phyloP scores from a whole-genome alignment of 2,888 invertebrate species.

The Marronus borbonicus region DNA sequence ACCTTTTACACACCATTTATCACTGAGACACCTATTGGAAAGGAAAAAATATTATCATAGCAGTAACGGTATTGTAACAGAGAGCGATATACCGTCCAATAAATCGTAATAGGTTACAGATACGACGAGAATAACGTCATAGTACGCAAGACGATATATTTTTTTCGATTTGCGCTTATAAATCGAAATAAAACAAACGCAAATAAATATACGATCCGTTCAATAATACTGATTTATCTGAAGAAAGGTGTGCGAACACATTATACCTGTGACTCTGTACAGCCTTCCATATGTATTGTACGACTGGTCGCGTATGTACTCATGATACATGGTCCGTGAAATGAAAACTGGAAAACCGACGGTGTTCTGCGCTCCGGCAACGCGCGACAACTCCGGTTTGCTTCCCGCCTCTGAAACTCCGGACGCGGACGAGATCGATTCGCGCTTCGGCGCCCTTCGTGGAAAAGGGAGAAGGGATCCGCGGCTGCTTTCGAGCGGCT shows the following conservation, averaged over 20 bases:
- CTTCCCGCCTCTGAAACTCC: conserved; percentile 45
- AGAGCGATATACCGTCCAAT: no score
- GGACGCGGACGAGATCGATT: conserved; percentile 44
- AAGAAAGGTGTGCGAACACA: conserved; percentile 16
- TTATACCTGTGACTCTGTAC: conserved; percentile 48
- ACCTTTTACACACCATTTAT: conserved; percentile 17
- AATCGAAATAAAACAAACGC: not conserved
- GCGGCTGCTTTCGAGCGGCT: not conserved
- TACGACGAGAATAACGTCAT: not conserved
- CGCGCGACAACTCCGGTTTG: conserved; percentile 46
- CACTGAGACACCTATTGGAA: not conserved
- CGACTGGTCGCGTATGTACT: conserved; percentile 43
- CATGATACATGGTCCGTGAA: conserved; percentile 48
- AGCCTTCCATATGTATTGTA: conserved; percentile 42
- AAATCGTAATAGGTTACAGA: conserved; percentile 3
- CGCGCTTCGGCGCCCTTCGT: conserved; percentile 46
- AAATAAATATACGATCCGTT: conserved; percentile 9
- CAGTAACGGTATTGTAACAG: not conserved
- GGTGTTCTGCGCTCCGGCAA: conserved; percentile 46
- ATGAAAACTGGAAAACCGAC: conserved; percentile 35
- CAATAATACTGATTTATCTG: not conserved
- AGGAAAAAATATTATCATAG: no score
- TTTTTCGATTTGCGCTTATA: conserved; percentile 2
- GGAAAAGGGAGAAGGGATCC: conserved; percentile 6
- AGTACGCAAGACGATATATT: not conserved